Percentiles rank a stretch among this genome's conserved stretches.
Evolutionary conservation across 2,797 vertebrate species (phyloP).

Genomic region (Hemitrygon akajei): DNA sequence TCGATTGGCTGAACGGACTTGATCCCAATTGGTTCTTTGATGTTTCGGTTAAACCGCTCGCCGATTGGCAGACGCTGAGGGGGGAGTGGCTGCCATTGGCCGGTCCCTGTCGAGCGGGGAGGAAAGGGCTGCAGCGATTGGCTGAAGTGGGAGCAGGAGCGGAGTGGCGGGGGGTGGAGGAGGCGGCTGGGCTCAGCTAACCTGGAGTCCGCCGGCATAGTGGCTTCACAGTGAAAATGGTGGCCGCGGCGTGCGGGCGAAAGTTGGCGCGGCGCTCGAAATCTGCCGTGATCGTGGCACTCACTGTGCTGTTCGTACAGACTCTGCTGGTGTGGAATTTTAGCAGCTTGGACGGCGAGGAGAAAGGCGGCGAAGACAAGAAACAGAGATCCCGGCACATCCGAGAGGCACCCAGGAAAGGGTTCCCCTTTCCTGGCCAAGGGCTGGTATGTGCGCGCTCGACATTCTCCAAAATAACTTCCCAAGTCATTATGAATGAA

Average conservation of each 20-base stretch:
- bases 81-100: background rate
- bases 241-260: constrained; percentile 68
- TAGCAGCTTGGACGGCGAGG: constrained; percentile 75
- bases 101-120: background rate
- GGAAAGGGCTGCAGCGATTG: too few relatives aligned
- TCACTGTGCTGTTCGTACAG: constrained; percentile 82
- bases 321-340: constrained; percentile 89
- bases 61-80: constrained; percentile 29
- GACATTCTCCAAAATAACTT: background rate
- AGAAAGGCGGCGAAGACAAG: constrained; percentile 58
- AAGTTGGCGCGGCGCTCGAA: constrained; percentile 80
- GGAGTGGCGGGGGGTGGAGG: constrained; percentile 45
- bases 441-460: constrained; percentile 52
- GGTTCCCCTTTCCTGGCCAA: constrained; percentile 46
- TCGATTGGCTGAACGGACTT: background rate
- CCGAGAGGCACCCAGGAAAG: constrained; percentile 46
- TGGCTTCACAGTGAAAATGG: constrained; percentile 55
- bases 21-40: background rate
- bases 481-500: background rate
- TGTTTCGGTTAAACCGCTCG: background rate
- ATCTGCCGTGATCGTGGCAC: constrained; percentile 77
- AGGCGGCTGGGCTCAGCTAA: background rate
- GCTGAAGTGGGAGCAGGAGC: too few relatives aligned
- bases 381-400: constrained; percentile 57
- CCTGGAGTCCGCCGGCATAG: constrained; percentile 34